Conservation (phyloP, 2,888 invertebrate genomes). For the Falcaria lacertinaria region DNA sequence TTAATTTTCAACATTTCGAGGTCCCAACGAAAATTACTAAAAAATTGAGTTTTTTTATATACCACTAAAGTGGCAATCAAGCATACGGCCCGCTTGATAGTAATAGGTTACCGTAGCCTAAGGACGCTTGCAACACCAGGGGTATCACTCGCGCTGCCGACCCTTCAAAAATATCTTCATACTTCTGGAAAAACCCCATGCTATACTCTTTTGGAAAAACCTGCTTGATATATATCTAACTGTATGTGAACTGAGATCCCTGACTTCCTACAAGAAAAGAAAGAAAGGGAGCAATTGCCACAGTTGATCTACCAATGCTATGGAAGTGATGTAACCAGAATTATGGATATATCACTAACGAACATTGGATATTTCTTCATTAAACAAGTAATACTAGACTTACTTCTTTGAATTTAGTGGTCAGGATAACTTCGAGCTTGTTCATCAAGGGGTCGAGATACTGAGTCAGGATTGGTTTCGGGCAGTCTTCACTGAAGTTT, state of each 20-base stretch:
- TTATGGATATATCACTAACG: conserved; percentile 63
- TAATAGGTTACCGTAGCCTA: too few relatives aligned
- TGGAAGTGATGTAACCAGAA: conserved; percentile 63
- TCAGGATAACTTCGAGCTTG: conserved; percentile 93
- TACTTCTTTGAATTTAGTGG: conserved; percentile 94
- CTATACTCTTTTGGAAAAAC: neutral
- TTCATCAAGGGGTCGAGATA: conserved; percentile 95
- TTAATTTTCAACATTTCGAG: too few relatives aligned
- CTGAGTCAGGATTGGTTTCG: conserved; percentile 93
- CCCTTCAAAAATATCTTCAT: too few relatives aligned
- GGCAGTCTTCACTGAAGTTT: conserved; percentile 99
- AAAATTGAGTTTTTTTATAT: too few relatives aligned
- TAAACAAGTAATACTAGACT: conserved; percentile 12
- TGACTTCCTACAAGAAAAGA: conserved; percentile 46
- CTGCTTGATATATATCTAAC: neutral
- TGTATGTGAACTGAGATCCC: conserved; percentile 74
- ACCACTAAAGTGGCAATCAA: too few relatives aligned
- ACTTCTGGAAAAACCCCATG: too few relatives aligned
- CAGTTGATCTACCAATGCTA: conserved; percentile 71
- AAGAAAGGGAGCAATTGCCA: conserved; percentile 67
- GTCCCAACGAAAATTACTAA: too few relatives aligned
- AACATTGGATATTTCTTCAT: conserved; percentile 55
- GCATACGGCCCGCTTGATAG: too few relatives aligned
- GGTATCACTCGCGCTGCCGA: too few relatives aligned
- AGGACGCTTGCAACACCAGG: too few relatives aligned